These are phyloP conservation scores for Oryctolagus cuniculus DNA, from an alignment of 2,113 vertebrate species.

Conservation along the genomic window mOryCun1.1 NC_091436.1:161508501-161509000, in stretches of 20 bases:
- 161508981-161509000: neutral
- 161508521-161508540: neutral
- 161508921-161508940: neutral
- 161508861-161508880: neutral
- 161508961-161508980: neutral
- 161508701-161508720: neutral
- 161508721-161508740: neutral
- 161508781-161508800: neutral
- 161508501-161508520: neutral
- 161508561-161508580: neutral
- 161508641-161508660: neutral
- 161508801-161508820: neutral
- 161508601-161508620: neutral
- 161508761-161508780: neutral
- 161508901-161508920: neutral
- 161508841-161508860: neutral
- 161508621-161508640: neutral
- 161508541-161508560: neutral
- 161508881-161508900: neutral
- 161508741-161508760: neutral
- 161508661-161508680: neutral
- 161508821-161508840: neutral
- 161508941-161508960: neutral
- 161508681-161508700: neutral
- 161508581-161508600: neutral